Evolutionary conservation across 1,140 invertebrate species (phyloP), one percentile per base, ranked within the genome.

Genomic region (Himalopsyche phryganea): DNA sequence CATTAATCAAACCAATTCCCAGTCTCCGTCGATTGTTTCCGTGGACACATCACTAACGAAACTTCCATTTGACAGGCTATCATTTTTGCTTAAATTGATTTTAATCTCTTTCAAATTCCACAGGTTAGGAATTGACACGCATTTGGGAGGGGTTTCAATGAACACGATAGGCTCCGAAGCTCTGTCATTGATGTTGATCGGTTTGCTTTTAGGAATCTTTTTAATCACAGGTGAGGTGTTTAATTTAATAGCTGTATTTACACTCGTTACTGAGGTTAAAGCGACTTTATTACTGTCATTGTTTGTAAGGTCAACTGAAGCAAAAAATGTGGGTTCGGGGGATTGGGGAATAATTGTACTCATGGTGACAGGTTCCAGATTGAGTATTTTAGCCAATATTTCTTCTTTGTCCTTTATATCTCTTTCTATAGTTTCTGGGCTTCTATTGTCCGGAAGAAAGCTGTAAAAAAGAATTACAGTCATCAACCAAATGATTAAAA

Each of bases 321-420:
- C 48, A 9, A 49, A 20, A 15, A 38, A 56, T 1, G 15, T 6
- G 20, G 47, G 33, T 14, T 57, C 57, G 1, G 48, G 57, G 0
- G 49, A 45, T 17, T n/a, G 35, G n/a, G 58, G 50, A 28, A 54
- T 65, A 2, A 55, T 33, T 10, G 19, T 32, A 18, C 55, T 57
- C 18, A 77, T 71, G 55, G 72, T 76, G 5, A 78, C 64, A 0
- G 75, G 77, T 52, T 77, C 75, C 2, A 78, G 59, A 50, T 78
- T 71, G 3, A 78, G 65, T 66, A 77, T 70, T 63, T 78, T 78
- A 0, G 76, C 75, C 9, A 78, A 54, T 7, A 74, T 76, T 60
- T 74, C 76, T 57, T 78, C 76, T 58, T 77, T 78, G 52, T 76
- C 74, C 66, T 72, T 70, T 11, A 78, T 78, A 41, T 78, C 63